Conservation (phyloP, 2,888 invertebrate species). For the Euphydryas editha region DNA sequence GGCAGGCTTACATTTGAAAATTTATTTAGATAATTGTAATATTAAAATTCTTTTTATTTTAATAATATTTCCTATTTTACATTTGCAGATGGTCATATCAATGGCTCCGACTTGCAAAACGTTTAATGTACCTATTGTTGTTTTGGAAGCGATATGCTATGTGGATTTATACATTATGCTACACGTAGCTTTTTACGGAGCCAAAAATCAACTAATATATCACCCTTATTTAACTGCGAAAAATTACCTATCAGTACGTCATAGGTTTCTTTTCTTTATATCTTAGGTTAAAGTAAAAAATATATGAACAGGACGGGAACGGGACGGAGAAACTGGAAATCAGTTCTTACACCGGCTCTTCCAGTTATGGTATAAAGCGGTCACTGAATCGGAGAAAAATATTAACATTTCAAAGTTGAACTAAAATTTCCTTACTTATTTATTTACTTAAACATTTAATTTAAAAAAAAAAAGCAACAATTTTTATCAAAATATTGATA, state of each 20-base stretch:
- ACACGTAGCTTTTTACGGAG: slow-evolving; percentile 78
- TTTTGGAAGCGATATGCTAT: slow-evolving; percentile 73
- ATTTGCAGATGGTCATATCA: slow-evolving; percentile 64
- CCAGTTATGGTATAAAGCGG: slow-evolving; percentile 5
- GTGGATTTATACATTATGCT: slow-evolving; percentile 78
- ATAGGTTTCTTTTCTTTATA: neutral
- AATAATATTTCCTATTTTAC: slow-evolving; percentile 13
- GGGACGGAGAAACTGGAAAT: neutral
- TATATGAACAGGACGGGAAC: neutral
- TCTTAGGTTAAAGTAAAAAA: neutral
- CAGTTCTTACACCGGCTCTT: slow-evolving; percentile 3
- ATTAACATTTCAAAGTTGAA: neutral
- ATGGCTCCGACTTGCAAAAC: slow-evolving; percentile 65
- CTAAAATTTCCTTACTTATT: neutral
- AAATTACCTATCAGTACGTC: slow-evolving; percentile 69
- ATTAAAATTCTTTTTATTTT: neutral
- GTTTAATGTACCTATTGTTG: slow-evolving; percentile 61
- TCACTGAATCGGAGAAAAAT: slow-evolving; percentile 1
- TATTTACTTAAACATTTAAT: neutral
- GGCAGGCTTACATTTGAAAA: no score
- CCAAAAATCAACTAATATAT: slow-evolving; percentile 76
- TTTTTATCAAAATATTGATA: neutral
- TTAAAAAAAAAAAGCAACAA: no score
- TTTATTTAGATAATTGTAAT: no score
- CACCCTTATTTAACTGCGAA: slow-evolving; percentile 81